These are phyloP conservation scores for Gortyna flavago DNA, from an alignment of 2,888 invertebrate genomes.

Conservation along the genomic window DNA sequence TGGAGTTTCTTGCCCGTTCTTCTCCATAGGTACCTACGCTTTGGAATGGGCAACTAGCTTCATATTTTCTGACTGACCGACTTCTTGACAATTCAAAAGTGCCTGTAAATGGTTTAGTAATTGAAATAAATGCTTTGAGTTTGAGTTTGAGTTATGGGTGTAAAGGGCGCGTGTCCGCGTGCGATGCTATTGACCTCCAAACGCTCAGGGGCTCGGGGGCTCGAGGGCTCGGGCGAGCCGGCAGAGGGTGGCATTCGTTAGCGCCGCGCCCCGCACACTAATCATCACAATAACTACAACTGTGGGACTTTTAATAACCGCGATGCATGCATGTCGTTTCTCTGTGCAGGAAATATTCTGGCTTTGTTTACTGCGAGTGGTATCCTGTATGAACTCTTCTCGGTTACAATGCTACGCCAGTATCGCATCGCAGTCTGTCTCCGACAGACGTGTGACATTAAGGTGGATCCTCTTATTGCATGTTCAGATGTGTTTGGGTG, in stretches of 20 bases:
- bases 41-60: too few relatives aligned
- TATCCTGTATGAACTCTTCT: background rate
- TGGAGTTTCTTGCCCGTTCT: too few relatives aligned
- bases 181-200: conserved; percentile 57
- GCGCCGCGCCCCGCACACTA: conserved; percentile 65
- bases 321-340: conserved; percentile 50
- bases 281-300: conserved; percentile 66
- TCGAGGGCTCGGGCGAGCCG: conserved; percentile 7
- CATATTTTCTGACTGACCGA: too few relatives aligned
- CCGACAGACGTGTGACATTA: background rate
- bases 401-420: background rate
- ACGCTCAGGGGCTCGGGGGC: conserved; percentile 6
- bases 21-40: too few relatives aligned
- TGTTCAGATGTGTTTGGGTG: background rate
- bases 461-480: background rate
- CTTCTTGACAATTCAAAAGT: too few relatives aligned
- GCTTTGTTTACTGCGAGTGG: background rate
- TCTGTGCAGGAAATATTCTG: background rate
- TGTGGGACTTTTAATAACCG: conserved; percentile 50
- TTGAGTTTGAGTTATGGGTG: too few relatives aligned
- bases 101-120: too few relatives aligned
- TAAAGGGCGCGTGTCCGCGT: conserved; percentile 31
- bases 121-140: too few relatives aligned
- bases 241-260: conserved; percentile 62
- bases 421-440: background rate